Evolutionary conservation across 2,888 invertebrate species (phyloP).

Genomic region (Lasioglossum villosulum): DNA sequence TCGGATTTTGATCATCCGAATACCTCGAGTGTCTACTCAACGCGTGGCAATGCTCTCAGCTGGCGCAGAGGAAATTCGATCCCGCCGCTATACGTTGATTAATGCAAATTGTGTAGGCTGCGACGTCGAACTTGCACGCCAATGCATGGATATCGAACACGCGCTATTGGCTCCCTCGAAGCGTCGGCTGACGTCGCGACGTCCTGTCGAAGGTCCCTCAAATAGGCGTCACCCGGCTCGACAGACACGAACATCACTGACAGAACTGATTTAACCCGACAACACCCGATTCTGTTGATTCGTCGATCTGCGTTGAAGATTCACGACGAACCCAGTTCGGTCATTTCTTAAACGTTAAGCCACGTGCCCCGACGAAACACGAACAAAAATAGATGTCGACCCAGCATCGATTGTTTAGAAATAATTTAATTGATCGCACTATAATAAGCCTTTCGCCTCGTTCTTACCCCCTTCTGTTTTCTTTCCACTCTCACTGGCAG

Average conservation of each 20-base stretch:
- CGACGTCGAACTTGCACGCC: constrained; percentile 9
- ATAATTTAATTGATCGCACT: not conserved
- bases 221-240: constrained; percentile 5
- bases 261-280: not conserved
- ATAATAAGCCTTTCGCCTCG: not conserved
- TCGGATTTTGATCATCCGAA: not conserved
- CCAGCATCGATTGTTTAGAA: not conserved
- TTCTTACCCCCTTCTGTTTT: not conserved
- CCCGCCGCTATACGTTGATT: constrained; percentile 24
- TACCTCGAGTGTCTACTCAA: not conserved
- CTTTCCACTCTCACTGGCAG: not conserved
- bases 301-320: not conserved
- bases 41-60: not conserved
- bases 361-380: not conserved
- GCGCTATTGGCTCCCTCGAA: constrained; percentile 30
- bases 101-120: constrained; percentile 33
- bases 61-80: constrained; percentile 18
- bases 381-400: not conserved
- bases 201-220: constrained; percentile 12
- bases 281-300: not conserved
- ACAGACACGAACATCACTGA: not conserved
- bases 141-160: not conserved
- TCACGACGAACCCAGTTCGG: not conserved
- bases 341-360: no score
- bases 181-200: not conserved